These are phyloP conservation scores for Aphidius colemani DNA, from an alignment of 2,888 invertebrate genomes.

Conservation along the genomic window DNA sequence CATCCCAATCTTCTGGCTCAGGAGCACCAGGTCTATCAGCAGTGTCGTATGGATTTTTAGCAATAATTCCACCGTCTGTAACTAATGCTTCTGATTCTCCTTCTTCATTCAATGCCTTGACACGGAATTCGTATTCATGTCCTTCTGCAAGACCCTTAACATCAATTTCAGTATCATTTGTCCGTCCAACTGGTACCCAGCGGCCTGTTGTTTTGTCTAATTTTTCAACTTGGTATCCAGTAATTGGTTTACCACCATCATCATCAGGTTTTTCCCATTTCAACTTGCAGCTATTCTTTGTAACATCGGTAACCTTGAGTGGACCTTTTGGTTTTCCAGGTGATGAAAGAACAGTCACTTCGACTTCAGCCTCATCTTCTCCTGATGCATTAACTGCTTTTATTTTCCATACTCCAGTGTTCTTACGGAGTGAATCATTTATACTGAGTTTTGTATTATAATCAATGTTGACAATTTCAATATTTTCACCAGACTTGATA, in stretches of 20 bases:
- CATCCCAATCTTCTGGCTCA: conserved; percentile 86
- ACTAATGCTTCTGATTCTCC: conserved; percentile 94
- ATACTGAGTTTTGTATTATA: conserved; percentile 88
- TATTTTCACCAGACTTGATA: conserved; percentile 72
- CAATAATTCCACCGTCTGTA: conserved; percentile 84
- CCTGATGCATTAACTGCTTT: conserved; percentile 90
- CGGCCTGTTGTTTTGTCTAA: conserved; percentile 88
- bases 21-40: conserved; percentile 88
- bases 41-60: conserved; percentile 95
- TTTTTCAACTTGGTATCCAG: conserved; percentile 93
- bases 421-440: conserved; percentile 76
- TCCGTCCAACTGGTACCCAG: conserved; percentile 92
- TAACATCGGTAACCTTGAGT: conserved; percentile 84
- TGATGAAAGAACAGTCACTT: conserved; percentile 85
- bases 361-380: conserved; percentile 89
- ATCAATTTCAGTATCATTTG: conserved; percentile 85
- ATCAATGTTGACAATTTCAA: conserved; percentile 82
- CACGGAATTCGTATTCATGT: conserved; percentile 91
- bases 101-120: conserved; percentile 92
- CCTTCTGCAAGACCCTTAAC: conserved; percentile 88
- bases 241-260: conserved; percentile 91
- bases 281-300: conserved; percentile 86
- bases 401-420: conserved; percentile 90
- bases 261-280: conserved; percentile 94
- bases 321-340: conserved; percentile 90